phyloP scores from a whole-genome alignment of 1,140 invertebrate species.

The Tribolium madens region DNA sequence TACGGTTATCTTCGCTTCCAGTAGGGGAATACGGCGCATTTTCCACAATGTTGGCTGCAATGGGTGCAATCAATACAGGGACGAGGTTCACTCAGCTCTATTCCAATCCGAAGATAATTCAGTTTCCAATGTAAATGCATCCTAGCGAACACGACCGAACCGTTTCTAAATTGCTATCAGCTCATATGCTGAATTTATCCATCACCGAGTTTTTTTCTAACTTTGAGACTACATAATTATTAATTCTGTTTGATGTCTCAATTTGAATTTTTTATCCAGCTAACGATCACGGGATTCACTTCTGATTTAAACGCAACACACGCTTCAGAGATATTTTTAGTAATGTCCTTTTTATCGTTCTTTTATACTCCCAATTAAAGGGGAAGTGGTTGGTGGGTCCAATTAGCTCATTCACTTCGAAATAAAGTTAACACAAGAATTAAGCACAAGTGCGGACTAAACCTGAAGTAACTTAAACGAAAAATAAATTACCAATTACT shows the following conservation, averaged over 20 bases:
- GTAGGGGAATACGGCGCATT: constrained; percentile 49
- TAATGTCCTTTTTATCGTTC: neutral
- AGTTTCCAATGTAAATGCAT: constrained; percentile 55
- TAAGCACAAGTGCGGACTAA: neutral
- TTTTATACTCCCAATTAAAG: constrained; percentile 18
- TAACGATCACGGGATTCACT: constrained; percentile 25
- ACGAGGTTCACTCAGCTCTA: constrained; percentile 42
- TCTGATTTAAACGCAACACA: constrained; percentile 15
- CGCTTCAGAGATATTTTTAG: neutral
- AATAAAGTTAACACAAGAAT: neutral
- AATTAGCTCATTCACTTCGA: constrained; percentile 20
- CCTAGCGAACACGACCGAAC: constrained; percentile 21
- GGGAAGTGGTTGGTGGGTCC: neutral
- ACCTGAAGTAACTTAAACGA: no score
- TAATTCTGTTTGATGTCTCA: constrained; percentile 13
- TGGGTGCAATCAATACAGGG: constrained; percentile 47
- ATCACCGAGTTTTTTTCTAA: constrained; percentile 3
- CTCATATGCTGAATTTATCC: constrained; percentile 36
- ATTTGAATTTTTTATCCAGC: constrained; percentile 27
- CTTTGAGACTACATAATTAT: neutral
- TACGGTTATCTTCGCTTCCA: constrained; percentile 49
- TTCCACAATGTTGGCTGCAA: constrained; percentile 54
- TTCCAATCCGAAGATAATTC: constrained; percentile 55
- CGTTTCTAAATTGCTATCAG: constrained; percentile 36
- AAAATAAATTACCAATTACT: no score